phyloP scores from a whole-genome alignment of 2,113 vertebrate genomes.

The Saguinus midas region DNA sequence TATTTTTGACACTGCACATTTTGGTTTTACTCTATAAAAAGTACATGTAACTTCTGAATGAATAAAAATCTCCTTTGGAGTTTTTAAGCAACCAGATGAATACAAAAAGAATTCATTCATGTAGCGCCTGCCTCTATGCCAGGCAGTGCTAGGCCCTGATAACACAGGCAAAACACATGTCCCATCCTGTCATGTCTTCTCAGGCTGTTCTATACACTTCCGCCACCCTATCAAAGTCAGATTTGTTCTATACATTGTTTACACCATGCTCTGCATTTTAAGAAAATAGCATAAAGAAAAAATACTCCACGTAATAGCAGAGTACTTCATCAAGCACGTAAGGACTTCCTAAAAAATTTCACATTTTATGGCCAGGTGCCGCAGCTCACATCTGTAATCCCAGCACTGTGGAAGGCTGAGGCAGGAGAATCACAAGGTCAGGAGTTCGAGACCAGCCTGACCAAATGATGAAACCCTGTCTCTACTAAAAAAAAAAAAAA shows the following conservation, averaged over 20 bases:
- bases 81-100: slow-evolving; percentile 25
- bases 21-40: neutral
- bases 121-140: neutral
- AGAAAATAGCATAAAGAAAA: slow-evolving; percentile 9
- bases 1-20: neutral
- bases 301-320: neutral
- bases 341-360: slow-evolving; percentile 14
- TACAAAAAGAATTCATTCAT: neutral
- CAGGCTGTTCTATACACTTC: neutral
- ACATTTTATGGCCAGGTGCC: neutral
- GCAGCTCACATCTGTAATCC: no score
- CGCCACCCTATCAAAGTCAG: neutral
- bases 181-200: neutral
- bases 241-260: neutral
- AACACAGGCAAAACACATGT: neutral
- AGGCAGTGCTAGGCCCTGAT: neutral
- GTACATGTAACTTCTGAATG: neutral
- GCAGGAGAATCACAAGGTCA: no score
- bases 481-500: no score
- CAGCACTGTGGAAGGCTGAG: no score
- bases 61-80: neutral
- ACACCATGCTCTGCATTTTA: neutral
- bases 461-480: no score
- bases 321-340: slow-evolving; percentile 8
- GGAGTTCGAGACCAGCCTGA: no score